Conservation (phyloP, 1,140 invertebrate genomes). For the Drosophila grimshawi region DNA sequence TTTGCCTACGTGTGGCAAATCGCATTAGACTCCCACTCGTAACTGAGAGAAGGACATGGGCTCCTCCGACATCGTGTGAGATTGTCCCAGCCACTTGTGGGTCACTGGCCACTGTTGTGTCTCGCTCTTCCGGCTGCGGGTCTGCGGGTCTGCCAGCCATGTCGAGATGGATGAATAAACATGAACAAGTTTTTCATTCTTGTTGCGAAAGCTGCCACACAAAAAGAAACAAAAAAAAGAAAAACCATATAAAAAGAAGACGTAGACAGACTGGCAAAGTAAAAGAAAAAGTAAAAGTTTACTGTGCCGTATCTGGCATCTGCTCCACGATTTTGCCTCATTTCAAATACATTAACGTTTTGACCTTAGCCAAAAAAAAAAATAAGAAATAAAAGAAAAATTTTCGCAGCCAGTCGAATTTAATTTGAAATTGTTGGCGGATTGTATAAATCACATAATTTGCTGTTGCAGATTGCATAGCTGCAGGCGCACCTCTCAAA, state of each 20-base stretch:
- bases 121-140: slow-evolving; percentile 22
- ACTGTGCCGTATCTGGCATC: slow-evolving; percentile 62
- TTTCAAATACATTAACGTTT: slow-evolving; percentile 82
- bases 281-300: slow-evolving; percentile 23
- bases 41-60: not conserved
- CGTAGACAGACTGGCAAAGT: slow-evolving; percentile 2
- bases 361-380: slow-evolving; percentile 51
- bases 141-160: slow-evolving; percentile 51
- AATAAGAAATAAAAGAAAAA: slow-evolving; percentile 16
- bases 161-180: slow-evolving; percentile 74
- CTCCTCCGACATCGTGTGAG: slow-evolving; percentile 22
- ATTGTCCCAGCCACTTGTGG: slow-evolving; percentile 54
- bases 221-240: not conserved
- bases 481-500: slow-evolving; percentile 57
- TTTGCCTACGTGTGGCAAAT: slow-evolving; percentile 60
- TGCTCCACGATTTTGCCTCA: slow-evolving; percentile 51
- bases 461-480: slow-evolving; percentile 51
- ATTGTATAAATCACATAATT: slow-evolving; percentile 55
- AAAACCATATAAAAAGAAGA: not conserved
- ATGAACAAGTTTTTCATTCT: slow-evolving; percentile 77
- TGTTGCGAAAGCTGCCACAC: slow-evolving; percentile 12
- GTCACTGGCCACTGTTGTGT: slow-evolving; percentile 11
- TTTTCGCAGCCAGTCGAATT: slow-evolving; percentile 54
- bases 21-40: slow-evolving; percentile 56
- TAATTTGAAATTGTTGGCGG: slow-evolving; percentile 74